Conservation (phyloP, 2,888 invertebrate species). For the Pheosia tremula region DNA sequence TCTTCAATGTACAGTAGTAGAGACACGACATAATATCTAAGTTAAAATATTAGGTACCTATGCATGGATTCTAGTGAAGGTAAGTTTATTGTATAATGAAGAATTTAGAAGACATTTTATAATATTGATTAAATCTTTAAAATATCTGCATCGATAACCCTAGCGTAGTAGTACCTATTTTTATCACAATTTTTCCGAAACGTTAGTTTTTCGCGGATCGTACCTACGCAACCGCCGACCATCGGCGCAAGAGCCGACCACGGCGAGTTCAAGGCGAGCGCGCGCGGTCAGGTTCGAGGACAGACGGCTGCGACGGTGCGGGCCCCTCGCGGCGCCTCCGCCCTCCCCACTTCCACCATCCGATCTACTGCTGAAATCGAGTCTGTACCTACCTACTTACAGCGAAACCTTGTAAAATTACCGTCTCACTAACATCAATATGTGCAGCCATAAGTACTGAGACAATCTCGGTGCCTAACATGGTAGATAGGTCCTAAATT, state of each 20-base stretch:
- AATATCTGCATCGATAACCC: too few relatives aligned
- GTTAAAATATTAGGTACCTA: too few relatives aligned
- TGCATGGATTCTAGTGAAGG: too few relatives aligned
- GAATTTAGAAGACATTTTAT: too few relatives aligned
- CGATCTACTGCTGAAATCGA: constrained; percentile 32
- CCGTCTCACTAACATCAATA: too few relatives aligned
- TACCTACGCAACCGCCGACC: constrained; percentile 51
- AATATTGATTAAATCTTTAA: too few relatives aligned
- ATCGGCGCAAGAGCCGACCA: constrained; percentile 67
- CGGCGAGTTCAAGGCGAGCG: constrained; percentile 81
- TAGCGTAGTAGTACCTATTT: background rate
- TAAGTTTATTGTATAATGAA: too few relatives aligned
- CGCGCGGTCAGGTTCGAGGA: constrained; percentile 84
- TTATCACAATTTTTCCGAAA: constrained; percentile 48
- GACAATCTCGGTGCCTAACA: too few relatives aligned
- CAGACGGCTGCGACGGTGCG: constrained; percentile 65
- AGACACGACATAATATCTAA: too few relatives aligned
- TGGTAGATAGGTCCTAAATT: too few relatives aligned
- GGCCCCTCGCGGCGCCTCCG: constrained; percentile 74
- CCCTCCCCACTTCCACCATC: constrained; percentile 43
- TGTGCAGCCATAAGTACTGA: too few relatives aligned
- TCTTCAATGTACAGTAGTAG: too few relatives aligned
- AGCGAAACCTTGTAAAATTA: background rate
- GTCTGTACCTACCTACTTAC: constrained; percentile 4
- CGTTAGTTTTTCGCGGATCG: constrained; percentile 59